Conservation (phyloP, 2,888 invertebrate genomes). For the Caenorhabditis japonica region DNA sequence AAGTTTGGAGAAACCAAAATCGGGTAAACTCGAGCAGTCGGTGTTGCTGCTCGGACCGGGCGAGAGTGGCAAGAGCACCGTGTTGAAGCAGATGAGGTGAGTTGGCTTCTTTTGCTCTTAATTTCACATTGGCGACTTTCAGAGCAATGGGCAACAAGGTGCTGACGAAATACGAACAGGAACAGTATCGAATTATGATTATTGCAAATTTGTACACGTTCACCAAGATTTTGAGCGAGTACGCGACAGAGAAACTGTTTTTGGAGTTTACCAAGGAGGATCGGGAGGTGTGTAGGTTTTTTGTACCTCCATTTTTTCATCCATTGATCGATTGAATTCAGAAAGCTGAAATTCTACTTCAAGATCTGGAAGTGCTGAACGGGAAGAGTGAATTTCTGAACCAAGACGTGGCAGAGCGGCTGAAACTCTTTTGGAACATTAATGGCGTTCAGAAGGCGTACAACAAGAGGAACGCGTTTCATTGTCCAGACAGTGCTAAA, state of each 20-base stretch:
- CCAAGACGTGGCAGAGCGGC: background rate
- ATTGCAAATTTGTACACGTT: slow-evolving; percentile 48
- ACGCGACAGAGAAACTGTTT: background rate
- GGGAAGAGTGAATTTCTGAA: background rate
- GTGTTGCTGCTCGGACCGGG: slow-evolving; percentile 66
- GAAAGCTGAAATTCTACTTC: background rate
- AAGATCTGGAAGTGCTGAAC: too few relatives aligned
- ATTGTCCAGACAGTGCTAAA: slow-evolving; percentile 62
- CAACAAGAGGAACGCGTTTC: slow-evolving; percentile 50
- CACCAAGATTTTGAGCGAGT: slow-evolving; percentile 35
- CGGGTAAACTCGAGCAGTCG: slow-evolving; percentile 12
- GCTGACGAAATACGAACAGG: slow-evolving; percentile 58
- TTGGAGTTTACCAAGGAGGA: slow-evolving; percentile 8
- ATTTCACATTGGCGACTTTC: slow-evolving; percentile 3
- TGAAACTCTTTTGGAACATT: slow-evolving; percentile 63
- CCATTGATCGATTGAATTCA: too few relatives aligned
- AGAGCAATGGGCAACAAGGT: slow-evolving; percentile 22
- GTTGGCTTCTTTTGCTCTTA: slow-evolving; percentile 10
- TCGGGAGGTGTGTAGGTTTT: slow-evolving; percentile 2
- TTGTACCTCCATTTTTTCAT: too few relatives aligned
- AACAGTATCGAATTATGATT: slow-evolving; percentile 63
- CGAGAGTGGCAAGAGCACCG: slow-evolving; percentile 73
- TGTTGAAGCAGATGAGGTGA: slow-evolving; percentile 69
- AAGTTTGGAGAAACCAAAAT: slow-evolving; percentile 35
- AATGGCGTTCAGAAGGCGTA: slow-evolving; percentile 52